Evolutionary conservation across 2,113 vertebrate species (phyloP).

Genomic region (Poeciliopsis occidentalis): DNA sequence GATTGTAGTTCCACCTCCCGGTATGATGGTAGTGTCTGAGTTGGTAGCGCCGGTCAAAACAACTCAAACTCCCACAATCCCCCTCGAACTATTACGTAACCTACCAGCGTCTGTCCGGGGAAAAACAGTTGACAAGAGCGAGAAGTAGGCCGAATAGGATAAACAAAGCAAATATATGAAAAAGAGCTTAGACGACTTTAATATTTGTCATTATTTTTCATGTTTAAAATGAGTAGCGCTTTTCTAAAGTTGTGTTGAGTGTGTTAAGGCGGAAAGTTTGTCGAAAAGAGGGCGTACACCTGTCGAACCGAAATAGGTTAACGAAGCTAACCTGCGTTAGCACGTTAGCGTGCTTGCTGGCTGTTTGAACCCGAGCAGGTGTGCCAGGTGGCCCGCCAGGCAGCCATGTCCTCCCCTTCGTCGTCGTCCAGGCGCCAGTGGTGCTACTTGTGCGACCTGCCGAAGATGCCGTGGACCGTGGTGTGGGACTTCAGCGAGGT

Average conservation of each 20-base stretch:
- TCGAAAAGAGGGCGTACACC: slow-evolving; percentile 37
- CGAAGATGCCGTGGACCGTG: slow-evolving; percentile 93
- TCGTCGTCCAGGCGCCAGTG: slow-evolving; percentile 90
- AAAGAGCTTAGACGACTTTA: neutral
- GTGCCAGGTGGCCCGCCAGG: slow-evolving; percentile 47
- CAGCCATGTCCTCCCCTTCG: slow-evolving; percentile 82
- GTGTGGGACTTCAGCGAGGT: slow-evolving; percentile 94
- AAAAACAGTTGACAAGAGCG: slow-evolving; percentile 61
- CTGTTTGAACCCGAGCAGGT: slow-evolving; percentile 27
- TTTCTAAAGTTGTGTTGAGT: neutral
- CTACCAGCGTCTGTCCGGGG: slow-evolving; percentile 28
- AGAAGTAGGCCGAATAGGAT: slow-evolving; percentile 62
- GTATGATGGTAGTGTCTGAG: accelerated
- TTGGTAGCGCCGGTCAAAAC: accelerated
- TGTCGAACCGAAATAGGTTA: slow-evolving; percentile 63
- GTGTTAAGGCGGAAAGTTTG: slow-evolving; percentile 7
- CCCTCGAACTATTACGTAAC: slow-evolving; percentile 56
- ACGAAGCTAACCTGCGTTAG: slow-evolving; percentile 61
- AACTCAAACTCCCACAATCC: slow-evolving; percentile 62
- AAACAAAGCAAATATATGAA: slow-evolving; percentile 64
- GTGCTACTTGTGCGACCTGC: slow-evolving; percentile 93
- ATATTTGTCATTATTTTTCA: neutral
- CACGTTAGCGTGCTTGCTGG: slow-evolving; percentile 37
- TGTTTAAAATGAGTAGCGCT: slow-evolving; percentile 21
- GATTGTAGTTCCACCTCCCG: slow-evolving; percentile 48